phyloP scores from a whole-genome alignment of 1,140 invertebrate species.

The Dreissena polymorpha region DNA sequence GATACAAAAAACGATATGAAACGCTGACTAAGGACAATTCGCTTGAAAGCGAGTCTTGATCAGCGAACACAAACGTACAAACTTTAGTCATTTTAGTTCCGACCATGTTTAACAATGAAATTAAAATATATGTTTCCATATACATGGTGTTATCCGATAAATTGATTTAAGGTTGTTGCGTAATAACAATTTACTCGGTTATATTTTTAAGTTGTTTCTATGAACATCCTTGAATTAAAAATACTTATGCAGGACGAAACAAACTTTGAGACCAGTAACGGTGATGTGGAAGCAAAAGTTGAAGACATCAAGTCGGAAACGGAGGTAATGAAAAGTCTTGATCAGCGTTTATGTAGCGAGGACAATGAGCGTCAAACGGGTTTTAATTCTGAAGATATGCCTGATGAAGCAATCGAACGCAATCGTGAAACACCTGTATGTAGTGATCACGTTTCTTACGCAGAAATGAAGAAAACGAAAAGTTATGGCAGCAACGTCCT shows the following conservation, averaged over 20 bases:
- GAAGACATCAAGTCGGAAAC: background rate
- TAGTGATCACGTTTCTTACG: background rate
- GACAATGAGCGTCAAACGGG: background rate
- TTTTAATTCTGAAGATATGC: background rate
- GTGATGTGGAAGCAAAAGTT: background rate
- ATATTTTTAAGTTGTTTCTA: background rate
- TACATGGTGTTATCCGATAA: background rate
- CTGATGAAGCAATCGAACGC: background rate
- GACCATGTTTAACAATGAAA: background rate
- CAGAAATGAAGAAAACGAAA: background rate
- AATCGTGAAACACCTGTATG: background rate
- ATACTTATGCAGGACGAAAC: background rate
- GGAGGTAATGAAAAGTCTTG: slow-evolving; percentile 28
- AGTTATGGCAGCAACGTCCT: background rate
- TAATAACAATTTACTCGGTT: background rate
- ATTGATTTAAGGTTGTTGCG: too few species aligned
- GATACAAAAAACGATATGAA: slow-evolving; percentile 52
- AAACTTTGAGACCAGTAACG: background rate
- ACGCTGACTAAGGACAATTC: slow-evolving; percentile 56
- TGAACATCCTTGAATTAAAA: background rate
- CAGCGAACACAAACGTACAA: slow-evolving; percentile 26
- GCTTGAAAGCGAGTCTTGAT: slow-evolving; percentile 54
- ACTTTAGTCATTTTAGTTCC: background rate
- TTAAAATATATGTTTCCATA: background rate
- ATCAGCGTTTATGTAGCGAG: slow-evolving; percentile 4